Percentiles rank a stretch among this genome's conserved stretches.
phyloP scores from a whole-genome alignment of 2,797 vertebrate genomes.

The Carcharodon carcharias region DNA sequence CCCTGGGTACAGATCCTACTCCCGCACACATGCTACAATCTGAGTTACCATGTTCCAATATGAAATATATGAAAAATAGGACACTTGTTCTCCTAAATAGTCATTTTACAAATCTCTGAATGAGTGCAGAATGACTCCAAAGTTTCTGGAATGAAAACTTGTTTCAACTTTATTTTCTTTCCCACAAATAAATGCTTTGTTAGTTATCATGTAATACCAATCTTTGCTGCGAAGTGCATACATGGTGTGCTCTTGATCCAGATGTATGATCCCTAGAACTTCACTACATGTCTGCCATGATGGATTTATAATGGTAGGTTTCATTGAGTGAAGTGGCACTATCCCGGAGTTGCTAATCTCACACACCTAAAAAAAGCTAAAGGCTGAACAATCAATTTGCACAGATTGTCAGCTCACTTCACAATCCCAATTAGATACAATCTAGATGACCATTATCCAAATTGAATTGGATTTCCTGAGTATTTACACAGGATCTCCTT shows the following conservation, averaged over 20 bases:
- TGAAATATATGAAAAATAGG: background rate
- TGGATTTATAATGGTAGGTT: background rate
- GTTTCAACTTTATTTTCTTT: background rate
- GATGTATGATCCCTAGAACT: background rate
- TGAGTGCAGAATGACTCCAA: background rate
- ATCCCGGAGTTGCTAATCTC: background rate
- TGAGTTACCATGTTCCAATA: background rate
- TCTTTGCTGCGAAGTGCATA: background rate
- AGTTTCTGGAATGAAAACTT: background rate
- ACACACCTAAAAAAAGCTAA: background rate
- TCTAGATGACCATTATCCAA: background rate
- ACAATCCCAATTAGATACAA: background rate
- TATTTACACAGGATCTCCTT: background rate
- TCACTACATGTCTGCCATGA: background rate
- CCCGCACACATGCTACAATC: background rate
- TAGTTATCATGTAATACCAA: constrained; percentile 6
- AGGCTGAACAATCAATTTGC: constrained; percentile 20
- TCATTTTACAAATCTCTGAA: constrained; percentile 15
- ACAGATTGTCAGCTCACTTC: constrained; percentile 26
- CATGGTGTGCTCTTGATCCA: background rate
- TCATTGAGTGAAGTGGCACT: background rate
- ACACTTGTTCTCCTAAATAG: background rate
- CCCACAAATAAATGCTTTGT: background rate
- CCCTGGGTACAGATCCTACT: background rate
- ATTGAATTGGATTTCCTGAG: background rate